phyloP scores from a whole-genome alignment of 2,888 invertebrate genomes.

The Odontocolon sp. region DNA sequence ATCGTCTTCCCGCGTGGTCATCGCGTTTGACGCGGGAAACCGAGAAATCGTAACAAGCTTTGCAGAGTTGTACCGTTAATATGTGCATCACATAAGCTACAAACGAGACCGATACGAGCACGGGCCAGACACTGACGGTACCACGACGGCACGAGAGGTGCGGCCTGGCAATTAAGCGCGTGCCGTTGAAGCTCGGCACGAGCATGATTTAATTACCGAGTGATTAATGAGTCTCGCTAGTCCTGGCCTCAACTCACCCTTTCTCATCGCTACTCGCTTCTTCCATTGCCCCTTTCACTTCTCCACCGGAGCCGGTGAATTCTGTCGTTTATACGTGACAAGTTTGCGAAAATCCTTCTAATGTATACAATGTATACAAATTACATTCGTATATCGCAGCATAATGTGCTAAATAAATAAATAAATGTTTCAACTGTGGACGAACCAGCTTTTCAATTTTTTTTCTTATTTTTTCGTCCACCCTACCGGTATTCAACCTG shows the following conservation, averaged over 20 bases:
- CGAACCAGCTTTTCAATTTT: no score
- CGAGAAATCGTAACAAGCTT: not conserved
- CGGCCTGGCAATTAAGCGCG: conserved; percentile 64
- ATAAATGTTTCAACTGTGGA: not conserved
- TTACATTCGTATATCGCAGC: no score
- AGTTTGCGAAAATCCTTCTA: conserved; percentile 1
- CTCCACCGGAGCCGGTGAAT: not conserved
- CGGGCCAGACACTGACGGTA: conserved; percentile 16
- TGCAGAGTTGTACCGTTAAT: conserved; percentile 1
- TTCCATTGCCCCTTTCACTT: not conserved
- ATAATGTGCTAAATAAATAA: no score
- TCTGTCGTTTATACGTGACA: not conserved
- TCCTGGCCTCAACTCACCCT: conserved; percentile 31
- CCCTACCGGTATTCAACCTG: no score
- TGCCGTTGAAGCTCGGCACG: conserved; percentile 69
- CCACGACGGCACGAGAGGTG: conserved; percentile 33
- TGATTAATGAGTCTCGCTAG: conserved; percentile 70
- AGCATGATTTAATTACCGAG: conserved; percentile 73
- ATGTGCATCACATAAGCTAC: not conserved
- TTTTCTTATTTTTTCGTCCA: not conserved
- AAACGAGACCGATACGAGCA: not conserved
- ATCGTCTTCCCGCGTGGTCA: not conserved
- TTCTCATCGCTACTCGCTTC: conserved; percentile 34
- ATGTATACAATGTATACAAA: no score
- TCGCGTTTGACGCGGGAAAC: not conserved